Evolutionary conservation across 2,888 invertebrate species (phyloP).

Genomic region (Leptarthrus brevirostris): DNA sequence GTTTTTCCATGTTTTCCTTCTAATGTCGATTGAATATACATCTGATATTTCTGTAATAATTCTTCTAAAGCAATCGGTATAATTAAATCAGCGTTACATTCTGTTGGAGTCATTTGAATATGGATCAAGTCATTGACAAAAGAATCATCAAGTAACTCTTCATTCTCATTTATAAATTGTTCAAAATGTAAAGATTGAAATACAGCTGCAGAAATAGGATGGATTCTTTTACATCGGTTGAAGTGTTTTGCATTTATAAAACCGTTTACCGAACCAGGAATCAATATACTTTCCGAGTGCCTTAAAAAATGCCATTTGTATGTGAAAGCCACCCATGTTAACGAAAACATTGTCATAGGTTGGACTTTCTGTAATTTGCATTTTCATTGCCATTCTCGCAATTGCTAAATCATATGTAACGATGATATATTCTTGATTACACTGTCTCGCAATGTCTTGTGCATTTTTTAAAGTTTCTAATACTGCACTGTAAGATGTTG

Average conservation of each 20-base stretch:
- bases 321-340: slow-evolving; percentile 61
- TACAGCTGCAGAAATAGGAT: slow-evolving; percentile 8
- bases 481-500: slow-evolving; percentile 58
- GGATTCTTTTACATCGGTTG: slow-evolving; percentile 50
- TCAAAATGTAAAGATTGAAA: background rate
- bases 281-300: slow-evolving; percentile 59
- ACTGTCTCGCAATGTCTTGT: slow-evolving; percentile 56
- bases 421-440: slow-evolving; percentile 54
- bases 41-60: slow-evolving; percentile 14
- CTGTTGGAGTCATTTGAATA: slow-evolving; percentile 1
- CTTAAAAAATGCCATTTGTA: slow-evolving; percentile 58
- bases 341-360: slow-evolving; percentile 61
- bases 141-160: background rate
- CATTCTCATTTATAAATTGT: slow-evolving; percentile 4
- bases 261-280: slow-evolving; percentile 39
- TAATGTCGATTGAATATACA: slow-evolving; percentile 56
- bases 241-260: slow-evolving; percentile 12
- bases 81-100: background rate
- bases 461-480: slow-evolving; percentile 57
- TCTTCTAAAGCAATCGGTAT: slow-evolving; percentile 4
- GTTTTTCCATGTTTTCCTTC: slow-evolving; percentile 58
- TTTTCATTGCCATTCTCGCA: slow-evolving; percentile 57
- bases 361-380: slow-evolving; percentile 57
- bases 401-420: slow-evolving; percentile 61
- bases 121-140: background rate